Conservation (phyloP, 2,113 vertebrate species). For the Gasterosteus aculeatus region DNA sequence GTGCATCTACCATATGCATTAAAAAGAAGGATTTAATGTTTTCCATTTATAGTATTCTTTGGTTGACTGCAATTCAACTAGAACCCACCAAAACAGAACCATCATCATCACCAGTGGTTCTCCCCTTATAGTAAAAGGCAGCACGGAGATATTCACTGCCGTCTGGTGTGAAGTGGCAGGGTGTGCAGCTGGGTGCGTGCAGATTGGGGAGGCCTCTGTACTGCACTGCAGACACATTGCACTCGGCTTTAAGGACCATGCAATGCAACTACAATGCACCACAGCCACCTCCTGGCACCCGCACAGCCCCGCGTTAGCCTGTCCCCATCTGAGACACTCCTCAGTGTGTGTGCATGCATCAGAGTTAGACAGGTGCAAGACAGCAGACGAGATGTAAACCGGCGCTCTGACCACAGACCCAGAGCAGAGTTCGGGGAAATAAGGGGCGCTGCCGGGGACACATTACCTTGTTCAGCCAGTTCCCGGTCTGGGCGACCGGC, state of each 20-base stretch:
- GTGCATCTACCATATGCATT: not conserved
- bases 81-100: not conserved
- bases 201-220: constrained; percentile 86
- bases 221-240: constrained; percentile 99
- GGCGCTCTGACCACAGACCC: not conserved
- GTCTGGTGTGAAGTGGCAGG: constrained; percentile 16
- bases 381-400: not conserved
- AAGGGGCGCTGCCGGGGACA: not conserved
- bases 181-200: constrained; percentile 67
- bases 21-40: not conserved
- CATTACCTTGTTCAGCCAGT: constrained; percentile 87
- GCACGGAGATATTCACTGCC: not conserved
- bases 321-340: constrained; percentile 9
- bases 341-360: constrained; percentile 12
- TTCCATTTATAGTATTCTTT: not conserved
- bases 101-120: not conserved
- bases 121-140: not conserved
- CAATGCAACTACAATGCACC: constrained; percentile 99
- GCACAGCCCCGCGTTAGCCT: constrained; percentile 28
- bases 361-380: constrained; percentile 18
- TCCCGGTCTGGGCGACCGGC: constrained; percentile 75
- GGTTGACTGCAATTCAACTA: not conserved
- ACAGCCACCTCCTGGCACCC: constrained; percentile 73
- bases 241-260: constrained; percentile 87
- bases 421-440: not conserved